Evolutionary conservation across 2,797 vertebrate genomes (phyloP).

Genomic region (Sphenopsis melanotis): DNA sequence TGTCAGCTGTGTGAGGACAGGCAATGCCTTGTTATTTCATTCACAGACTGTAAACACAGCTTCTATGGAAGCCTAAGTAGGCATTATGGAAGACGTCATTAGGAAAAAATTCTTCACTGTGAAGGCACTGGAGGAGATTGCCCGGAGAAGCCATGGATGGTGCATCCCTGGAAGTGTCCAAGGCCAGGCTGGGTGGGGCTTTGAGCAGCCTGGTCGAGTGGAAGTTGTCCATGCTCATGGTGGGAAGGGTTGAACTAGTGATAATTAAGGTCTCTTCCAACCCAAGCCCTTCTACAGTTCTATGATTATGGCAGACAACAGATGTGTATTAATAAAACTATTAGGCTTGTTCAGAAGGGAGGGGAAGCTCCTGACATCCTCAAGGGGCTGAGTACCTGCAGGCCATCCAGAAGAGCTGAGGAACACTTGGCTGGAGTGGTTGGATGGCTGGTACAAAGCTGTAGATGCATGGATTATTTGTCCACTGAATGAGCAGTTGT

Average conservation of each 20-base stretch:
- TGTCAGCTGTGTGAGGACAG: not conserved
- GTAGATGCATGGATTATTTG: not conserved
- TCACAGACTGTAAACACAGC: not conserved
- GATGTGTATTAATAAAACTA: not conserved
- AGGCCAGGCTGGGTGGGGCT: not conserved
- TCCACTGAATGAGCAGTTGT: not conserved
- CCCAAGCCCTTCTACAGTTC: not conserved
- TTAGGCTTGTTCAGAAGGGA: not conserved
- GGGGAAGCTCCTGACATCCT: not conserved
- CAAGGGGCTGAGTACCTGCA: not conserved
- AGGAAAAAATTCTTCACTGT: not conserved
- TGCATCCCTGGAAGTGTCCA: not conserved
- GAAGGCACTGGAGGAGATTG: not conserved
- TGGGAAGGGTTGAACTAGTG: not conserved
- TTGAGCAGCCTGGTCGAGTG: not conserved
- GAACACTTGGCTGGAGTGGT: not conserved
- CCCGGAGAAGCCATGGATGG: not conserved
- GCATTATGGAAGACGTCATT: not conserved
- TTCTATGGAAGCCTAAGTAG: not conserved
- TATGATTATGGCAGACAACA: not conserved
- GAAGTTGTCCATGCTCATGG: not conserved
- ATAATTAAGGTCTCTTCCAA: not conserved
- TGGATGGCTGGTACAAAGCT: not conserved
- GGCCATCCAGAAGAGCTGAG: not conserved
- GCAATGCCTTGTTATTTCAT: not conserved